Evolutionary conservation across 2,888 invertebrate genomes (phyloP).

Genomic region (Apocheima hispidaria): DNA sequence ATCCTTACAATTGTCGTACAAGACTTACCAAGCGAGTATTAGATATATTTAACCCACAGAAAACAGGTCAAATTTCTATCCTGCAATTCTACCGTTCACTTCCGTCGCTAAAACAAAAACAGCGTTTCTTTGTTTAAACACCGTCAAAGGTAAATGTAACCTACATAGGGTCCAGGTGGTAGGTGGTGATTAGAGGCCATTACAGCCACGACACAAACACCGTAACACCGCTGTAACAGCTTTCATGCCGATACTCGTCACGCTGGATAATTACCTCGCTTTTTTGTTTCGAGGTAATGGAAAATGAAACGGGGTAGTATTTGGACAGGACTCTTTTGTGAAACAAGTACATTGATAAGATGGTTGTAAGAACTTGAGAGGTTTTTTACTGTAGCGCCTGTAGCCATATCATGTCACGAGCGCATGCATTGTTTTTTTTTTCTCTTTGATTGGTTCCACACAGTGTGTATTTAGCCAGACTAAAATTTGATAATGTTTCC

Average conservation of each 20-base stretch:
- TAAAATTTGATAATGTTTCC: too few relatives aligned
- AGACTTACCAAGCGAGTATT: too few relatives aligned
- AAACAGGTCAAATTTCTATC: conserved; percentile 1
- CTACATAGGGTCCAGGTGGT: conserved; percentile 37
- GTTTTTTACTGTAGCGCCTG: too few relatives aligned
- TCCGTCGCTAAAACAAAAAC: conserved; percentile 32
- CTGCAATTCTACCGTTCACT: conserved; percentile 11
- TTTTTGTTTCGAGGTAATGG: conserved; percentile 38
- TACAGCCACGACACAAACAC: conserved; percentile 38
- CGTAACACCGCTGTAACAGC: conserved; percentile 32
- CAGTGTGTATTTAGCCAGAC: too few relatives aligned
- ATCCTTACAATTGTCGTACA: too few relatives aligned
- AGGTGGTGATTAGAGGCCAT: conserved; percentile 51
- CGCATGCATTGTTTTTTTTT: too few relatives aligned
- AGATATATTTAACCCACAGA: too few relatives aligned
- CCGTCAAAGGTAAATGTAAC: conserved; percentile 24
- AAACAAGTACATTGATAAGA: background rate
- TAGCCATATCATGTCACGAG: too few relatives aligned
- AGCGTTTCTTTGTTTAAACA: conserved; percentile 30
- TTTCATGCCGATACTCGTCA: conserved; percentile 54
- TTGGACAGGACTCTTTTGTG: conserved; percentile 19
- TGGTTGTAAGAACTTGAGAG: too few relatives aligned
- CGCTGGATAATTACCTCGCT: conserved; percentile 55
- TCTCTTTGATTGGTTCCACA: too few relatives aligned
- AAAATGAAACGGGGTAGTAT: conserved; percentile 23